These are phyloP conservation scores for Puntigrus tetrazona DNA, from an alignment of 2,113 vertebrate genomes.

Conservation along the genomic window DNA sequence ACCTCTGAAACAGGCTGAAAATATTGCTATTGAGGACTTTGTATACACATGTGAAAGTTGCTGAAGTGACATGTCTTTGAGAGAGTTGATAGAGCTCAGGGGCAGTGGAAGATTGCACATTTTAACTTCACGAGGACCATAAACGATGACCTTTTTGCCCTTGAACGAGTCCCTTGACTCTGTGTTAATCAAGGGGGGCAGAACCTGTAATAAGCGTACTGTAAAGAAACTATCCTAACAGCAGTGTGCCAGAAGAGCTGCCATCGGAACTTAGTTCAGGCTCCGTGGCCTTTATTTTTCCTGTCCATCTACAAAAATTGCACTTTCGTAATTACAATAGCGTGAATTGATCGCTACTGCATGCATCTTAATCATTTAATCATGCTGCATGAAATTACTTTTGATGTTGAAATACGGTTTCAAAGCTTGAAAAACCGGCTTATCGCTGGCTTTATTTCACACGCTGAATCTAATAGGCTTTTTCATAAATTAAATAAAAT, in stretches of 20 bases:
- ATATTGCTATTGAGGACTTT: background rate
- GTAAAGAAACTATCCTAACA: background rate
- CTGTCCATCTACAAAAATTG: background rate
- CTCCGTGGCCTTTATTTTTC: background rate
- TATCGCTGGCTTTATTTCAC: no score
- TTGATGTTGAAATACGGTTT: background rate
- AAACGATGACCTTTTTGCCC: background rate
- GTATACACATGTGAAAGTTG: background rate
- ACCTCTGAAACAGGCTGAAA: background rate
- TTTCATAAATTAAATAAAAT: no score
- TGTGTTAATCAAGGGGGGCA: background rate
- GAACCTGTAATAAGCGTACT: background rate
- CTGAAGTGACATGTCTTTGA: background rate
- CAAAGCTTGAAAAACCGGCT: no score
- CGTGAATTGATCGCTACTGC: background rate
- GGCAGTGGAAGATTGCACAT: background rate
- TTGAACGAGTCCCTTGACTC: background rate
- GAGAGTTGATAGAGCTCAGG: background rate
- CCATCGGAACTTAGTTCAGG: background rate
- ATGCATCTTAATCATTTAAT: background rate
- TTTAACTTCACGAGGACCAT: background rate
- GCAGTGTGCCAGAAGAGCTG: background rate
- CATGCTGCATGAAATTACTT: background rate
- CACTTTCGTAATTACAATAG: background rate
- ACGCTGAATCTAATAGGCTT: background rate